A percentile compares a stretch with the other conserved stretches of the same genome.
Evolutionary conservation across 1,140 invertebrate genomes (phyloP).

Genomic region (Dysdera silvatica): DNA sequence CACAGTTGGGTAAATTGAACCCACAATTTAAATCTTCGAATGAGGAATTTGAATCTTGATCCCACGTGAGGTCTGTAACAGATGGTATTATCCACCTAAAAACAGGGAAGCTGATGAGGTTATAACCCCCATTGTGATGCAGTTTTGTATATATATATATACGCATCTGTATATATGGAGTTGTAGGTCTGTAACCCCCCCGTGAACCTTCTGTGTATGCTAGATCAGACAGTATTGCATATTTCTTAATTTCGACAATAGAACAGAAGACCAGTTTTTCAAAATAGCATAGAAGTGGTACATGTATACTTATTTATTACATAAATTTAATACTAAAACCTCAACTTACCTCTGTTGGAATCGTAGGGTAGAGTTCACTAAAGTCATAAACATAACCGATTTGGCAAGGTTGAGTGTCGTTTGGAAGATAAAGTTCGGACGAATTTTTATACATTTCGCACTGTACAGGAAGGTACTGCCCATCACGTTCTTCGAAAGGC

Average conservation of each 20-base stretch:
- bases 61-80: too few species aligned
- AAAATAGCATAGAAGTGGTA: background rate
- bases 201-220: too few species aligned
- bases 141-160: too few species aligned
- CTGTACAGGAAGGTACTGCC: background rate
- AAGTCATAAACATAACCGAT: constrained; percentile 30
- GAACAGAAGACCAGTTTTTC: background rate
- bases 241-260: background rate
- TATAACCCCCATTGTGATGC: too few species aligned
- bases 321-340: background rate
- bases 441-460: constrained; percentile 10
- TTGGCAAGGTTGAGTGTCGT: constrained; percentile 2
- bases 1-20: too few species aligned
- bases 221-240: background rate
- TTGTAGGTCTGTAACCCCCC: too few species aligned
- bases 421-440: background rate
- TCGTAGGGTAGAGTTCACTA: constrained; percentile 30
- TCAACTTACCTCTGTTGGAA: constrained; percentile 31
- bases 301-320: background rate
- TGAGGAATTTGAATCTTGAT: too few species aligned
- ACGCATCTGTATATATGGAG: too few species aligned
- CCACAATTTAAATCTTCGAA: too few species aligned
- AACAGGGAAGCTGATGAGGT: too few species aligned
- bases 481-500: constrained; percentile 3
- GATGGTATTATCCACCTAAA: too few species aligned